Evolutionary conservation across 2,797 vertebrate genomes (phyloP).

Genomic region (Bovichtus diacanthus): DNA sequence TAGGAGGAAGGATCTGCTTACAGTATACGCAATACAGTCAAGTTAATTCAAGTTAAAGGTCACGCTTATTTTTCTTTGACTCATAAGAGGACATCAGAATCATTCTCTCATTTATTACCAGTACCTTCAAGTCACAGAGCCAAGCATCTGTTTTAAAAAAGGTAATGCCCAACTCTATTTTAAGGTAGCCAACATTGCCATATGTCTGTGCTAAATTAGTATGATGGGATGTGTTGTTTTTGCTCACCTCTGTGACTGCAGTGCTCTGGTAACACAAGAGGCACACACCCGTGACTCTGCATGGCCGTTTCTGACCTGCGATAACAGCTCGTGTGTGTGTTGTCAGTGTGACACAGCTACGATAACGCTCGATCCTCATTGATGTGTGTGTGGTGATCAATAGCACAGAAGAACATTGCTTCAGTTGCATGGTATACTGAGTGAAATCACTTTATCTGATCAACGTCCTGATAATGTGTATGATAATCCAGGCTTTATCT

Average conservation of each 20-base stretch:
- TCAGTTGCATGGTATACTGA: not conserved
- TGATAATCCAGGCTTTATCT: not conserved
- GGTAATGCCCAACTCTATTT: too few relatives aligned
- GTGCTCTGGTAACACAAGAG: not conserved
- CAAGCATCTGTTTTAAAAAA: too few relatives aligned
- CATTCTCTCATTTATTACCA: not conserved
- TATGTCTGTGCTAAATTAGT: too few relatives aligned
- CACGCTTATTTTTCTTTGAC: not conserved
- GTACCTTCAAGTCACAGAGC: too few relatives aligned
- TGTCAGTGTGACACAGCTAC: constrained; percentile 19
- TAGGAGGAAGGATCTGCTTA: not conserved
- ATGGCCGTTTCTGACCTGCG: constrained; percentile 35
- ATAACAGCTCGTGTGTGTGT: not conserved
- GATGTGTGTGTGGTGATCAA: not conserved
- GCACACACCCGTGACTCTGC: not conserved
- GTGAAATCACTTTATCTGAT: not conserved
- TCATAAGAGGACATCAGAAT: not conserved
- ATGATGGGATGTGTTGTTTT: too few relatives aligned
- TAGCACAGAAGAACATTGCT: too few relatives aligned
- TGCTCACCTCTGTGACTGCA: not conserved
- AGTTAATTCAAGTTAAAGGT: not conserved
- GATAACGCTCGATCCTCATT: constrained; percentile 1
- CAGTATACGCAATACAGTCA: not conserved
- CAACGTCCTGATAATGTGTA: not conserved
- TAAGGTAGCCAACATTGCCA: too few relatives aligned